Evolutionary conservation across 1,140 invertebrate species (phyloP).

Genomic region (Trichonephila inaurata): DNA sequence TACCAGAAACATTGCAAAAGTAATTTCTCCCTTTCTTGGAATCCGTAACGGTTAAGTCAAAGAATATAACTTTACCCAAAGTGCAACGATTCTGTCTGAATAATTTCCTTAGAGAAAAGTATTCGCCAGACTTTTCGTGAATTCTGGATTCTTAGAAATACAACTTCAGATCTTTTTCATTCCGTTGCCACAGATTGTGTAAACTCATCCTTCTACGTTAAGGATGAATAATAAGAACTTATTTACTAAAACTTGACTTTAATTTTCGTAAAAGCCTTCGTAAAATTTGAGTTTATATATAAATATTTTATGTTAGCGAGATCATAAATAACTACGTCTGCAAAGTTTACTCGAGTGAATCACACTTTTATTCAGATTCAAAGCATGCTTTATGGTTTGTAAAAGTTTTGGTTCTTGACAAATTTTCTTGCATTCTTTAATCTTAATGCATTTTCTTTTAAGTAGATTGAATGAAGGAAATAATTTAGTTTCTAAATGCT

Average conservation of each 20-base stretch:
- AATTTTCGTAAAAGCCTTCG: slow-evolving; percentile 1
- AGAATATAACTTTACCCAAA: neutral
- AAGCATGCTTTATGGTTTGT: too few relatives aligned
- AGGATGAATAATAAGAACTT: neutral
- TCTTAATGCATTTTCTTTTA: too few relatives aligned
- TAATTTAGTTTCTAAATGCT: too few relatives aligned
- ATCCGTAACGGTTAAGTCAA: too few relatives aligned
- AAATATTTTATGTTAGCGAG: neutral
- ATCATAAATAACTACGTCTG: neutral
- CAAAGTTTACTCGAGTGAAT: neutral
- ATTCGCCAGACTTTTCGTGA: neutral
- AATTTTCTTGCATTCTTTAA: too few relatives aligned
- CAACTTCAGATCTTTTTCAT: neutral
- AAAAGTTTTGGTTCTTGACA: too few relatives aligned
- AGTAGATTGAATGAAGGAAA: too few relatives aligned
- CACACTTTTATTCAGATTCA: too few relatives aligned
- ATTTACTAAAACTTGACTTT: neutral
- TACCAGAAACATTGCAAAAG: too few relatives aligned
- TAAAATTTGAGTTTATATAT: neutral
- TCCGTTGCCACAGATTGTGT: neutral
- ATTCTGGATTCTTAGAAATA: too few relatives aligned
- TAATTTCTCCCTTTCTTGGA: too few relatives aligned
- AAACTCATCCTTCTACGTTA: neutral
- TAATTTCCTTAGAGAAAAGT: slow-evolving; percentile 6
- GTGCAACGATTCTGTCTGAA: neutral